Conservation (phyloP, 2,113 vertebrate genomes). For the Holacanthus passer region DNA sequence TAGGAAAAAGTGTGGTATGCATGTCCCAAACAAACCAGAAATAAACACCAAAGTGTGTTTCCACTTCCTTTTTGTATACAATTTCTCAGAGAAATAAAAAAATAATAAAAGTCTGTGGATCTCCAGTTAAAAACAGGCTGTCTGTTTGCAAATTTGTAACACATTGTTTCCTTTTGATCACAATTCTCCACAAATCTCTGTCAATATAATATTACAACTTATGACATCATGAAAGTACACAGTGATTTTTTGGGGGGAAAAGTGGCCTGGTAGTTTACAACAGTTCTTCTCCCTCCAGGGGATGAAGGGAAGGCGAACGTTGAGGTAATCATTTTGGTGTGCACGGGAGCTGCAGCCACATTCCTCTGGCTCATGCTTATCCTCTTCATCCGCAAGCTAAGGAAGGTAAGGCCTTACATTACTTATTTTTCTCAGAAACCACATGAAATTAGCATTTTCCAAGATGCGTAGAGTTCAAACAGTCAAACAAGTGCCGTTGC, state of each 20-base stretch:
- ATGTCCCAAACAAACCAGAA: constrained; percentile 55
- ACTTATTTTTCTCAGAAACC: constrained; percentile 1
- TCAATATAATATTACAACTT: constrained; percentile 7
- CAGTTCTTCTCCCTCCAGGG: constrained; percentile 79
- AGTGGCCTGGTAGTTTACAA: neutral
- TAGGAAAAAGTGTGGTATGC: constrained; percentile 45
- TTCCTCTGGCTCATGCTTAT: constrained; percentile 96
- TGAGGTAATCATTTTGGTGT: constrained; percentile 94
- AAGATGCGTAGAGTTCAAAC: neutral
- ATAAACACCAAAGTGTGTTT: constrained; percentile 60
- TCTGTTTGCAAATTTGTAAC: constrained; percentile 30
- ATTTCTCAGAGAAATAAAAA: constrained; percentile 38
- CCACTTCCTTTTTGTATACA: constrained; percentile 49
- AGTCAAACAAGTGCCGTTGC: constrained; percentile 1
- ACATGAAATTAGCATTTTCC: neutral
- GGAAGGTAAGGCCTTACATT: constrained; percentile 85
- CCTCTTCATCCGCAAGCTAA: constrained; percentile 92
- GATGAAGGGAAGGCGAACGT: constrained; percentile 91
- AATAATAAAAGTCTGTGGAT: constrained; percentile 9
- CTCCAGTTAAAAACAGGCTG: neutral
- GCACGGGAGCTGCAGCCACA: constrained; percentile 91
- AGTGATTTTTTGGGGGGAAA: constrained; percentile 11
- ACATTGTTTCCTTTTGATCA: constrained; percentile 31
- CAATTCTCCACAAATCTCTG: constrained; percentile 14
- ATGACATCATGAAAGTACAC: constrained; percentile 27